Base-by-base conservation (phyloP, 2,888 invertebrate genomes). In the Pyrrhia umbra region DNA sequence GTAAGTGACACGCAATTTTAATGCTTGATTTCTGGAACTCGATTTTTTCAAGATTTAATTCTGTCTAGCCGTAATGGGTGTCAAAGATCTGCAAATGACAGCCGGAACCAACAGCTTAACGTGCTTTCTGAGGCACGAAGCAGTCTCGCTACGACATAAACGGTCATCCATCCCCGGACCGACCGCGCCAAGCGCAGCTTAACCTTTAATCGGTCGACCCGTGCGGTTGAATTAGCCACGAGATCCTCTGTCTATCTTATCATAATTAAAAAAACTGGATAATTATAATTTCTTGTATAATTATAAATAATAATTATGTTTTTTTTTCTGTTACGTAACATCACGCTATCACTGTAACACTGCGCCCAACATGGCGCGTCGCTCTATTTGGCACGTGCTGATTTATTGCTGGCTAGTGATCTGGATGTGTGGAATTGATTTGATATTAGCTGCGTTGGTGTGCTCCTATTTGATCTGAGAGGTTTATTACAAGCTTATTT, bases 341-440 rank as follows among this genome's bases (percentile, higher is more conserved):
- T 86, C 74, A 83, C 82, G 79, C 69, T 83, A 79, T 71, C 62
- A 62, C 84, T 77, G 80, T 76, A 80, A 81, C 77, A 77, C 71
- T 75, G 57, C 83, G 2, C 58, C 70, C 5, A 86, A 89, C 64
- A 87, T 68, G 90, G 91, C 49, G 15, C 72, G 37, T 8, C 5
- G 2, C 91, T 89, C 63, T 88, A 90, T 92, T 90, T 88, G 91
- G 91, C 64, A 46, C 67, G 73, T 68, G 80, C 89, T 92, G 92
- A 94, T 94, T 92, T 93, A 94, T 93, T 88, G 87, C 73, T 75
- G 64, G 75, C 85, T 72, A 87, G 84, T 91, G 92, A 92, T 94
- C 94, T 92, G 90, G 88, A 92, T 92, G 91, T 84, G 84, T 87
- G 87, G 90, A 89, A 92, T 92, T 87, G 86, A 89, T 89, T 86